phyloP scores from a whole-genome alignment of 2,113 vertebrate species.

The Melanerpes formicivorus region DNA sequence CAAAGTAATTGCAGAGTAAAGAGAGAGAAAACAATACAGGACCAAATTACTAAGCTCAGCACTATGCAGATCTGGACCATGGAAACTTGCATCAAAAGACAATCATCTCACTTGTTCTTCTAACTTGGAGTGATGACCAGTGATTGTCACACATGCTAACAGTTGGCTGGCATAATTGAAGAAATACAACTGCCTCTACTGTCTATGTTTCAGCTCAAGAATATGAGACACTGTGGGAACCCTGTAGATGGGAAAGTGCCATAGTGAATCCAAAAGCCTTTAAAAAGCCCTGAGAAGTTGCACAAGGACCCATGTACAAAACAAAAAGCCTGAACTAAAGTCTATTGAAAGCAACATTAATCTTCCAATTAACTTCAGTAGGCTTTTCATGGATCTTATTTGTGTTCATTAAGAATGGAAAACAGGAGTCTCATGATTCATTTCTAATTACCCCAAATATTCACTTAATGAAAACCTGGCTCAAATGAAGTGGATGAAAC shows the following conservation, averaged over 20 bases:
- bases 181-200: not conserved
- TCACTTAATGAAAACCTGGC: slow-evolving; percentile 18
- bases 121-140: not conserved
- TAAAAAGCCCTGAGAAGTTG: not conserved
- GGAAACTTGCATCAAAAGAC: not conserved
- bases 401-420: slow-evolving; percentile 25
- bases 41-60: not conserved
- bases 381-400: slow-evolving; percentile 14
- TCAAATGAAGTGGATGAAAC: not conserved
- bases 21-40: not conserved
- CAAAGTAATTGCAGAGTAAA: not conserved
- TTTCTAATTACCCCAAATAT: slow-evolving; percentile 43
- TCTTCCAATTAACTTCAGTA: slow-evolving; percentile 33
- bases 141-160: not conserved
- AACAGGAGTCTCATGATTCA: slow-evolving; percentile 10
- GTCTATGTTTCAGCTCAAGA: not conserved
- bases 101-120: not conserved
- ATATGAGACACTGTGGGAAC: not conserved
- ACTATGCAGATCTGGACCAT: not conserved
- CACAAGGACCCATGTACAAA: not conserved
- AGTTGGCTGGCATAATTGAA: not conserved
- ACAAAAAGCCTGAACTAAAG: not conserved
- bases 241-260: not conserved
- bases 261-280: not conserved
- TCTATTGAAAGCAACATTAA: not conserved